Evolutionary conservation across 2,113 vertebrate species (phyloP).

Genomic region (Oreochromis aureus): DNA sequence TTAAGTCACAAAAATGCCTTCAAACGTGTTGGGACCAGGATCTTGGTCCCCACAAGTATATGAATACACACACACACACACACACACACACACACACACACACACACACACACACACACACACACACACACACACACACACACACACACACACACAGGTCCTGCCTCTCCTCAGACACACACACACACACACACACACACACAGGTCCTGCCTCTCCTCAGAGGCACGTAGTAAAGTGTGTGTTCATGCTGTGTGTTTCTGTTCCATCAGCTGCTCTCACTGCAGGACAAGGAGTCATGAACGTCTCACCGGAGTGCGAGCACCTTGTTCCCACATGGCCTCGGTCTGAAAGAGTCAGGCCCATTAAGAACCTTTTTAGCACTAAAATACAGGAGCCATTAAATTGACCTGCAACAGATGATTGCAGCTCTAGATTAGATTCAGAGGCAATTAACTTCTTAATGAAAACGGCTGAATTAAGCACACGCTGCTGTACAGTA

Average conservation of each 20-base stretch:
- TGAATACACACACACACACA: too few relatives aligned
- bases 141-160: too few relatives aligned
- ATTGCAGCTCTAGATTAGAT: background rate
- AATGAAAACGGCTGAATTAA: background rate
- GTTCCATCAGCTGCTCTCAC: background rate
- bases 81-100: too few relatives aligned
- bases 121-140: too few relatives aligned
- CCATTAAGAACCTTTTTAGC: background rate
- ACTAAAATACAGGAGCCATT: background rate
- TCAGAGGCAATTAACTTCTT: background rate
- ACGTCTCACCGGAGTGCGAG: background rate
- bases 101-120: too few relatives aligned
- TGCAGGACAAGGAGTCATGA: background rate
- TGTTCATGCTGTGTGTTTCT: background rate
- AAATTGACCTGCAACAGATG: background rate
- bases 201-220: background rate
- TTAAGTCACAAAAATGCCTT: too few relatives aligned
- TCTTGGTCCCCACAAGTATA: too few relatives aligned
- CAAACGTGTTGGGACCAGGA: too few relatives aligned
- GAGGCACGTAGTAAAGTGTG: constrained; percentile 3
- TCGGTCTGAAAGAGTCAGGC: background rate
- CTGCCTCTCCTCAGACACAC: too few relatives aligned
- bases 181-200: background rate
- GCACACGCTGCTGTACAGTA: background rate
- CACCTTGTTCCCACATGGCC: background rate